phyloP scores from a whole-genome alignment of 2,888 invertebrate species.

The Balanococcus diminutus region DNA sequence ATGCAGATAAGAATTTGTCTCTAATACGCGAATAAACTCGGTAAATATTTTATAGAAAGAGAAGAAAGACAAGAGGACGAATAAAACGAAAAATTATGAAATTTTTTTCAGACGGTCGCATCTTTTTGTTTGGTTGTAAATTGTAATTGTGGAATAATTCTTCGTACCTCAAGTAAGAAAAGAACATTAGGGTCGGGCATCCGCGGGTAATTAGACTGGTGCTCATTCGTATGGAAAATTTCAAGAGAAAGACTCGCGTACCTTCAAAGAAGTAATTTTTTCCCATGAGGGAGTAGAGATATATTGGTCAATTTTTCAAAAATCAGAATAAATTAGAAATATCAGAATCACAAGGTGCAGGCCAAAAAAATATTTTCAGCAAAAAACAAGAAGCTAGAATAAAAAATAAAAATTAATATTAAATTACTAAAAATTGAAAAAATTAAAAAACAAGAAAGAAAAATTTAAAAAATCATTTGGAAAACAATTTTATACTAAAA shows the following conservation, averaged over 20 bases:
- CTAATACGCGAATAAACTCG: background rate
- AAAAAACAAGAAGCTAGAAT: no score
- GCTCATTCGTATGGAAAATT: background rate
- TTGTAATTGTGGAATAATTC: background rate
- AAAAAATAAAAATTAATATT: no score
- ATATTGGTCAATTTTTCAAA: no score
- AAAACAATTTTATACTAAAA: no score
- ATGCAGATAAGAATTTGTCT: background rate
- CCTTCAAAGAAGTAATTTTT: background rate
- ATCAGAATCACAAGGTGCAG: no score
- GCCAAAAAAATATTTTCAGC: no score
- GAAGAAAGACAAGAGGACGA: background rate
- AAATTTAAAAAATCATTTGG: no score
- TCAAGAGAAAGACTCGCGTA: background rate
- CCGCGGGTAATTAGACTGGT: background rate
- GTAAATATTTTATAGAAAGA: background rate
- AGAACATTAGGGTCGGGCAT: background rate
- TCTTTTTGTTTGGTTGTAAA: background rate
- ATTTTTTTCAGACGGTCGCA: background rate
- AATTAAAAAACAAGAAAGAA: no score
- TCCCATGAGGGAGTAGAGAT: no score
- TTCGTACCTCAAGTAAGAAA: background rate
- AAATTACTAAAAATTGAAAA: no score
- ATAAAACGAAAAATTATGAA: background rate
- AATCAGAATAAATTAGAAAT: no score